These are phyloP conservation scores for Neofelis nebulosa DNA, from an alignment of 2,113 vertebrate species.

Conservation along the genomic window DNA sequence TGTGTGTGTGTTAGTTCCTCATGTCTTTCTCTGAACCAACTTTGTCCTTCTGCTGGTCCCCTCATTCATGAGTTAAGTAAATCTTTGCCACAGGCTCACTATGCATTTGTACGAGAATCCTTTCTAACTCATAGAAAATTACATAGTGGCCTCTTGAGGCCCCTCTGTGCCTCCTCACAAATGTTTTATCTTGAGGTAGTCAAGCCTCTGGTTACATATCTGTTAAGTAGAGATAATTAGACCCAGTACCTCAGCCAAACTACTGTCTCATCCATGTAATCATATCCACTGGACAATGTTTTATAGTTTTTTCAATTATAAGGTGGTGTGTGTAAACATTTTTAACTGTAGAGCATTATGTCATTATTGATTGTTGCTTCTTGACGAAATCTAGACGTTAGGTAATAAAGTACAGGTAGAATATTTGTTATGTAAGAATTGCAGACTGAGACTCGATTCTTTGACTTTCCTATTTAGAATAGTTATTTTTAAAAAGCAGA, in stretches of 20 bases:
- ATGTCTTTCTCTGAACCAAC: background rate
- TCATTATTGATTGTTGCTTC: background rate
- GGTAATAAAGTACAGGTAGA: background rate
- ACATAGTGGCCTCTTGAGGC: background rate
- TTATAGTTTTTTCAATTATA: background rate
- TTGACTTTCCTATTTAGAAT: constrained; percentile 20
- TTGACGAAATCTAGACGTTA: background rate
- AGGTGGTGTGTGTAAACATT: background rate
- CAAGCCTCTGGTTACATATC: background rate
- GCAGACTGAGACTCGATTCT: background rate
- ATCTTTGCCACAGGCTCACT: background rate
- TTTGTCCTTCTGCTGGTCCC: background rate
- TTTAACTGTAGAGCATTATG: background rate
- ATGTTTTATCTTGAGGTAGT: background rate
- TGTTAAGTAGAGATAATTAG: background rate
- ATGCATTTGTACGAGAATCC: background rate
- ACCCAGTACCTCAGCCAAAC: background rate
- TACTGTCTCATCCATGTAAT: background rate
- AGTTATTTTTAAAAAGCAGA: constrained; percentile 21
- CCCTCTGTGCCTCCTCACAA: background rate
- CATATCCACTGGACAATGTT: background rate
- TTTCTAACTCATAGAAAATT: background rate
- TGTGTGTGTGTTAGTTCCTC: background rate
- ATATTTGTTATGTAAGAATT: background rate
- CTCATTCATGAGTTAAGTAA: constrained; percentile 5